These are phyloP conservation scores for Platyura marginata DNA, from an alignment of 1,140 invertebrate genomes.

Conservation along the genomic window DNA sequence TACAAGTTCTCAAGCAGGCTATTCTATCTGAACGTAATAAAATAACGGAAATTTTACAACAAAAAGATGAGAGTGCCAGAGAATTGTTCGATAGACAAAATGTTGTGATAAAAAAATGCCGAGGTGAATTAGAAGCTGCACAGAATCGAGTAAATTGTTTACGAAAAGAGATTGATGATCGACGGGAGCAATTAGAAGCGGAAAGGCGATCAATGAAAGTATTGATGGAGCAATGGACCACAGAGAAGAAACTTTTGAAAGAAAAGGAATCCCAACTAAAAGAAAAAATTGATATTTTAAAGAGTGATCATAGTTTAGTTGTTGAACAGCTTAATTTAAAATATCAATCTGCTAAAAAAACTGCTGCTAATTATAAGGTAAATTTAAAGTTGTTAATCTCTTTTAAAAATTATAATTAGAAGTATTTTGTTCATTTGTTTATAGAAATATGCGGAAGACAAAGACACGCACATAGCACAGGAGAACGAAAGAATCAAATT, in stretches of 20 bases:
- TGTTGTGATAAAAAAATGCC: slow-evolving; percentile 10
- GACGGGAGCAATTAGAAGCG: slow-evolving; percentile 16
- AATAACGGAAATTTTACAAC: slow-evolving; percentile 7
- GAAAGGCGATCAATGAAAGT: slow-evolving; percentile 19
- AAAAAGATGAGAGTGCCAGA: slow-evolving; percentile 8
- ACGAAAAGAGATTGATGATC: slow-evolving; percentile 12
- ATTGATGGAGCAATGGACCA: slow-evolving; percentile 19
- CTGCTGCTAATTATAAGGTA: slow-evolving; percentile 34
- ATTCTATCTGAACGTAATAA: slow-evolving; percentile 28
- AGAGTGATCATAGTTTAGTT: slow-evolving; percentile 10
- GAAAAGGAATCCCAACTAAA: not conserved
- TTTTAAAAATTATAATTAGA: too few species aligned
- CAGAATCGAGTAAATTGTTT: slow-evolving; percentile 11
- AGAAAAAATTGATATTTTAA: slow-evolving; percentile 11
- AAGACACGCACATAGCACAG: too few species aligned
- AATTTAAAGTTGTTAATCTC: too few species aligned
- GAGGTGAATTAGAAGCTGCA: slow-evolving; percentile 13
- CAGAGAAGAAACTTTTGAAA: slow-evolving; percentile 8
- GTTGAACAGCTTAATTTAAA: slow-evolving; percentile 28
- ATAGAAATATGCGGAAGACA: too few species aligned
- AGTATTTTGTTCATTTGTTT: too few species aligned
- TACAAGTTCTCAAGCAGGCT: slow-evolving; percentile 31
- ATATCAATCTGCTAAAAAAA: slow-evolving; percentile 33
- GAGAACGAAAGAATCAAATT: too few species aligned
- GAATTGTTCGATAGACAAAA: not conserved